A percentile compares a stretch with the other conserved stretches of the same genome.
phyloP scores from a whole-genome alignment of 2,113 vertebrate genomes.

The Perca fluviatilis region DNA sequence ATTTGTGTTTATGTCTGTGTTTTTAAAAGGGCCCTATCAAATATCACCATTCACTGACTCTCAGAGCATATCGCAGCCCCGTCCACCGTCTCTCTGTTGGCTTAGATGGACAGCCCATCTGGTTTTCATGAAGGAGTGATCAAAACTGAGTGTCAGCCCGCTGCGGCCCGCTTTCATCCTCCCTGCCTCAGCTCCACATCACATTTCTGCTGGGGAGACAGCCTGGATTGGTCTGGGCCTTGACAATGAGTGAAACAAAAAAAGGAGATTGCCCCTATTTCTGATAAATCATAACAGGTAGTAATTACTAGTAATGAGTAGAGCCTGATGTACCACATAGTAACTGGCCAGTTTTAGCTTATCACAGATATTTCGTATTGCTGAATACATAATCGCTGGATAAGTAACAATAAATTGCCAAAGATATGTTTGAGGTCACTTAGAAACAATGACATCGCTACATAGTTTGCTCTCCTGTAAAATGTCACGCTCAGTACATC shows the following conservation, averaged over 20 bases:
- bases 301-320: no score
- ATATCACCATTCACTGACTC: slow-evolving; percentile 51
- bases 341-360: neutral
- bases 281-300: slow-evolving; percentile 8
- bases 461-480: neutral
- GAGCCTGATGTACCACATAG: no score
- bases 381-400: neutral
- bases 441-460: neutral
- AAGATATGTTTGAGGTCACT: neutral
- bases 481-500: neutral
- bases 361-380: neutral
- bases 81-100: slow-evolving; percentile 18
- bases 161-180: slow-evolving; percentile 74
- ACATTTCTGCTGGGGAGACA: slow-evolving; percentile 48
- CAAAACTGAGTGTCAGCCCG: slow-evolving; percentile 52
- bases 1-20: slow-evolving; percentile 67
- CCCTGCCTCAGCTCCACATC: slow-evolving; percentile 23
- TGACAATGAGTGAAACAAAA: slow-evolving; percentile 36
- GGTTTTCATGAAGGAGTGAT: slow-evolving; percentile 75
- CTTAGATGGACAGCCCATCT: slow-evolving; percentile 73
- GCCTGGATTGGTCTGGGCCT: slow-evolving; percentile 27
- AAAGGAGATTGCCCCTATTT: slow-evolving; percentile 8
- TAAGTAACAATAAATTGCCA: neutral
- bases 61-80: slow-evolving; percentile 9
- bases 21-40: slow-evolving; percentile 40